Percentiles rank a stretch among this genome's conserved stretches.
phyloP scores from a whole-genome alignment of 1,140 invertebrate species.

The Kradibia gibbosae region DNA sequence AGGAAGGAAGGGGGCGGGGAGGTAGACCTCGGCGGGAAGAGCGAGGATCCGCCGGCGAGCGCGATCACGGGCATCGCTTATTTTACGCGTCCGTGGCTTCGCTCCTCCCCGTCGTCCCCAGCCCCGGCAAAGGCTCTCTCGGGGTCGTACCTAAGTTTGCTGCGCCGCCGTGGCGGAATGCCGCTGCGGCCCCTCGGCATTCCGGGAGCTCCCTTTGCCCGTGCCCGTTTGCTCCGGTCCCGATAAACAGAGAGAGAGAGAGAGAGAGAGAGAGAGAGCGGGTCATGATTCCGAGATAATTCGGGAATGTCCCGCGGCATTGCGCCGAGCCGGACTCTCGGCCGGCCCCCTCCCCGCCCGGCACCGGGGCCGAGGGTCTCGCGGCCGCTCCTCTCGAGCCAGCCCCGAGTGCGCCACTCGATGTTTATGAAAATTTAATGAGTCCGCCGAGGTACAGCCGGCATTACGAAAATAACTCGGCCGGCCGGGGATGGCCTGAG shows the following conservation, averaged over 20 bases:
- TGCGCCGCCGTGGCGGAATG: not conserved
- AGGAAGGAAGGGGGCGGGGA: not conserved
- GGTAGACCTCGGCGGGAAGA: not conserved
- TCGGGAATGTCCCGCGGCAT: not conserved
- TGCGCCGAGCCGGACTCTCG: not conserved
- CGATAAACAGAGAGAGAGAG: constrained; percentile 17
- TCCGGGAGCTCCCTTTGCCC: not conserved
- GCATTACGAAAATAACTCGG: not conserved
- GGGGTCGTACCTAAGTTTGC: not conserved
- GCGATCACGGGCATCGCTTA: constrained; percentile 26
- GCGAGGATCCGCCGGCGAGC: no score
- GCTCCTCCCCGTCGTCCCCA: not conserved
- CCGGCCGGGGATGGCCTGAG: no score
- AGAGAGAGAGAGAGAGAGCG: no score
- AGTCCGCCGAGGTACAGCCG: not conserved
- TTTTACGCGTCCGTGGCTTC: not conserved
- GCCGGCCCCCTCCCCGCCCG: not conserved
- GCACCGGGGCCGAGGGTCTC: not conserved
- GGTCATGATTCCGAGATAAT: constrained; percentile 16
- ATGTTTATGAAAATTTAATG: constrained; percentile 25
- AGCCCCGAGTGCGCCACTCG: not conserved
- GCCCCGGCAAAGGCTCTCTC: no score
- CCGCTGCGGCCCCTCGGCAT: not conserved
- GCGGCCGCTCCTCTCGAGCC: not conserved
- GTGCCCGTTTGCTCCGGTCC: not conserved